Conservation (phyloP, 2,113 vertebrate genomes). For the Bubalus kerabau region DNA sequence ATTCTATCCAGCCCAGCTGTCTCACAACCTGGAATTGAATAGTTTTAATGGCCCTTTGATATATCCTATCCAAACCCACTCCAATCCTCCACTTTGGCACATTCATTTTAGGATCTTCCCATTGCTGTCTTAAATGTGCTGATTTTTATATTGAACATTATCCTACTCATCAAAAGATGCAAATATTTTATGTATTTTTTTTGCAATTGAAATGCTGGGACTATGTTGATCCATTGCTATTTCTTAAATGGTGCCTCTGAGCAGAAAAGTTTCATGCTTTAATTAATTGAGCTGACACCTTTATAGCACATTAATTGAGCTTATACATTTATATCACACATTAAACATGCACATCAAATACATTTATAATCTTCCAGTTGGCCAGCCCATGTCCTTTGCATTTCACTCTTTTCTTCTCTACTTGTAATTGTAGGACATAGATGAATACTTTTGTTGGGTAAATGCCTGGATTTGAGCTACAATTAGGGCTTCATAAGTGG, state of each 20-base stretch:
- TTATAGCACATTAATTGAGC: slow-evolving; percentile 43
- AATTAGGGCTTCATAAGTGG: background rate
- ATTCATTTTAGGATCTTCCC: slow-evolving; percentile 23
- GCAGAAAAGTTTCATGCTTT: background rate
- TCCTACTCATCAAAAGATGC: slow-evolving; percentile 14
- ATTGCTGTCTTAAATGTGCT: slow-evolving; percentile 25
- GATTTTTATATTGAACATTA: slow-evolving; percentile 50
- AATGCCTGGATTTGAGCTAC: background rate
- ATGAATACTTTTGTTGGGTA: background rate
- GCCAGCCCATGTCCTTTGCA: background rate
- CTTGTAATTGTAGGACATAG: background rate
- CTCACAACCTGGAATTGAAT: slow-evolving; percentile 38
- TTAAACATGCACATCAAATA: slow-evolving; percentile 31
- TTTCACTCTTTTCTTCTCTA: background rate
- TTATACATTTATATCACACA: slow-evolving; percentile 10
- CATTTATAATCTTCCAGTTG: slow-evolving; percentile 25
- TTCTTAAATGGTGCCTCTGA: slow-evolving; percentile 40
- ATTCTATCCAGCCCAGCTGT: background rate
- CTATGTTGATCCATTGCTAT: background rate
- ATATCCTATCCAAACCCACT: background rate
- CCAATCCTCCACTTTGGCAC: background rate
- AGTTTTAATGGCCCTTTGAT: slow-evolving; percentile 12
- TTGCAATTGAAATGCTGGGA: background rate
- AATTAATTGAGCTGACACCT: slow-evolving; percentile 46
- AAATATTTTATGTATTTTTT: slow-evolving; percentile 41